Percentiles rank a stretch among this genome's conserved stretches.
Conservation (phyloP, 2,888 invertebrate genomes). For the Acanthosepion lycidas region DNA sequence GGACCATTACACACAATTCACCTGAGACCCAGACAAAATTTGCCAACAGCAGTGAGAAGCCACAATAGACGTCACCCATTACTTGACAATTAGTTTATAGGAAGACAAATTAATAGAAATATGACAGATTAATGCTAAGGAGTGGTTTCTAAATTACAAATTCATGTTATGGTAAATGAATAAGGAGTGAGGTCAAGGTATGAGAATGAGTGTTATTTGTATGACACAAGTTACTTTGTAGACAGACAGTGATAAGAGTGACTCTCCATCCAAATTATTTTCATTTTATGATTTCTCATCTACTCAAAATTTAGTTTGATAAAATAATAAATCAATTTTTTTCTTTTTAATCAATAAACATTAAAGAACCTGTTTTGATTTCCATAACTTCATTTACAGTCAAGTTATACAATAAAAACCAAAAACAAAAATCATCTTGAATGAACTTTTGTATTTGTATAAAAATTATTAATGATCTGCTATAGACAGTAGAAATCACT, state of each 20-base stretch:
- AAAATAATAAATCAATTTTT: too few relatives aligned
- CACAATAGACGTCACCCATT: background rate
- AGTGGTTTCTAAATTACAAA: background rate
- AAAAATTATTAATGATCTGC: too few relatives aligned
- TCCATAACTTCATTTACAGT: too few relatives aligned
- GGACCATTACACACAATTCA: background rate
- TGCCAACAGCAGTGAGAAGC: background rate
- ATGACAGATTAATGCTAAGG: background rate
- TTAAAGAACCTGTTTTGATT: too few relatives aligned
- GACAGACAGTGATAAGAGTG: background rate
- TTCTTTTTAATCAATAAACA: too few relatives aligned
- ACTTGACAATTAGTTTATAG: constrained; percentile 18
- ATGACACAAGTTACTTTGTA: background rate
- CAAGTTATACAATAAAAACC: too few relatives aligned
- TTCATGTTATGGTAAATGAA: background rate
- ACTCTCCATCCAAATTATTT: background rate
- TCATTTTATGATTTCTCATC: background rate
- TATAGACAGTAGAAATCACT: too few relatives aligned
- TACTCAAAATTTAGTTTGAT: too few relatives aligned
- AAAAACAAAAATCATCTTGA: too few relatives aligned
- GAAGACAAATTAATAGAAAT: constrained; percentile 6
- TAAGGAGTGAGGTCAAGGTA: background rate
- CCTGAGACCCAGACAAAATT: background rate
- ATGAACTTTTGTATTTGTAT: too few relatives aligned
- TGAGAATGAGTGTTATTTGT: background rate